phyloP scores from a whole-genome alignment of 2,113 vertebrate genomes.

The Peromyscus maniculatus region DNA sequence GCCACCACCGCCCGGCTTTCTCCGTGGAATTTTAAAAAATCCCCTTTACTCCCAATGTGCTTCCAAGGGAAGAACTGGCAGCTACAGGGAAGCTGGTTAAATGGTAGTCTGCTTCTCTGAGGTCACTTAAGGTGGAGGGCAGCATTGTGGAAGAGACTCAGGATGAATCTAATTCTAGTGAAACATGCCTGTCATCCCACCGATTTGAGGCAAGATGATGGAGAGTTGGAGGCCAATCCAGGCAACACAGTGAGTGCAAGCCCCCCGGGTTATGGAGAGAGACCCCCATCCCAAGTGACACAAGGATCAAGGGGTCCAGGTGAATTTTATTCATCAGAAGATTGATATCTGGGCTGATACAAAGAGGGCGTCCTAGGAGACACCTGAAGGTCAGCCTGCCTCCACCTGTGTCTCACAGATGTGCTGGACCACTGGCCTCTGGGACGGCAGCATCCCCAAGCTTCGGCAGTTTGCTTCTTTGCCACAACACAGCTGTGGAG shows the following conservation, averaged over 20 bases:
- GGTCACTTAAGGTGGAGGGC: background rate
- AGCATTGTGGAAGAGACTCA: background rate
- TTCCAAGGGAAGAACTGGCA: background rate
- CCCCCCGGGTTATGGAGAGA: background rate
- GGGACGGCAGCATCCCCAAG: background rate
- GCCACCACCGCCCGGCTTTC: too few species aligned
- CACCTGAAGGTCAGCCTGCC: background rate
- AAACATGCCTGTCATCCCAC: background rate
- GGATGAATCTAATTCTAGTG: background rate
- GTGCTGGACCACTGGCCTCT: background rate
- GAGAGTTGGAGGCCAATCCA: background rate
- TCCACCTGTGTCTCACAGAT: conserved; percentile 15
- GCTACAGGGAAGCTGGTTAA: background rate
- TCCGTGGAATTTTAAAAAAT: background rate
- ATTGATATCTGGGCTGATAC: background rate
- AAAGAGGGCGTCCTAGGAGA: background rate
- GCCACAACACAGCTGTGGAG: conserved; percentile 66
- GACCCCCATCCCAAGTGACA: background rate
- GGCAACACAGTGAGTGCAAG: background rate
- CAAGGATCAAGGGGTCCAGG: background rate
- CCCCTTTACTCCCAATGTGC: background rate
- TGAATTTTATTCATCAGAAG: background rate
- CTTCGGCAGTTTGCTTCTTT: background rate
- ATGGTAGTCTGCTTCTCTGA: background rate
- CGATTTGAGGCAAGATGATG: background rate